These are phyloP conservation scores for Chirona hameri DNA, from an alignment of 2,888 invertebrate genomes.

Conservation along the genomic window DNA sequence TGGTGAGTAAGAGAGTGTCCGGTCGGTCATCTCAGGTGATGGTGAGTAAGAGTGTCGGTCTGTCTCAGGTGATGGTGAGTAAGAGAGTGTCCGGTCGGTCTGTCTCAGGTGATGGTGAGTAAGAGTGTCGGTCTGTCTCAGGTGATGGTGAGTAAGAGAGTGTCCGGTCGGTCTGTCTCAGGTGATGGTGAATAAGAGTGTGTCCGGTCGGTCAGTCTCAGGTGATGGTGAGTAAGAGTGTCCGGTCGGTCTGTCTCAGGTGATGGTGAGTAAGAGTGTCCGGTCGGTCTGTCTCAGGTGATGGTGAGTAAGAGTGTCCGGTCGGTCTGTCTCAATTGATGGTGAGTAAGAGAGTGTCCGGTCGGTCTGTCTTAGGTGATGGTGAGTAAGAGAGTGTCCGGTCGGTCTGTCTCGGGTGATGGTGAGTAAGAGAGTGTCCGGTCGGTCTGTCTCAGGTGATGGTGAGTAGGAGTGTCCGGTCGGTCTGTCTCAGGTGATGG, in stretches of 20 bases:
- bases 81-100: not conserved
- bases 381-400: constrained; percentile 56
- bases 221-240: constrained; percentile 68
- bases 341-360: constrained; percentile 56
- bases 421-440: constrained; percentile 56
- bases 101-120: constrained; percentile 55
- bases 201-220: constrained; percentile 31
- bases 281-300: constrained; percentile 46
- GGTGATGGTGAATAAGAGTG: constrained; percentile 55
- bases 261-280: constrained; percentile 71
- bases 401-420: constrained; percentile 43
- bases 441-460: constrained; percentile 43
- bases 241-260: constrained; percentile 50
- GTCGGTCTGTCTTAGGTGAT: constrained; percentile 43
- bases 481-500: constrained; percentile 43
- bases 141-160: constrained; percentile 59
- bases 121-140: constrained; percentile 31
- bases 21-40: constrained; percentile 43
- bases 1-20: constrained; percentile 57
- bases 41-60: constrained; percentile 53
- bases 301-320: constrained; percentile 73
- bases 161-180: constrained; percentile 31
- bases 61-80: constrained; percentile 55
- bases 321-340: constrained; percentile 43
- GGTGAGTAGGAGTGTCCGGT: constrained; percentile 54